Conservation (phyloP, 2,797 vertebrate genomes). For the Parauchenoglanis punctatus region DNA sequence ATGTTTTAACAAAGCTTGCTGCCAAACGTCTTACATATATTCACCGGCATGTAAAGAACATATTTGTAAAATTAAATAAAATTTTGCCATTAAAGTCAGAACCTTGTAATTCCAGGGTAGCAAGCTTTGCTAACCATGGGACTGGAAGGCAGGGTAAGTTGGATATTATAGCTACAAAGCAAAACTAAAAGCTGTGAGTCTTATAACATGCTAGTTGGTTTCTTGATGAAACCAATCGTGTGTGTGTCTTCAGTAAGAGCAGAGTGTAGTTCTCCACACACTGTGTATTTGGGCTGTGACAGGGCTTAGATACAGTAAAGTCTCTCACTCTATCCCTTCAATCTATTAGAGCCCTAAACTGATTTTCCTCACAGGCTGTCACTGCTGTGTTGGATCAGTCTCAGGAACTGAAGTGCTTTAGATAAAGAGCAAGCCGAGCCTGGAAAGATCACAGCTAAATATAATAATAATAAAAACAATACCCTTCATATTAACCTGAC, state of each 20-base stretch:
- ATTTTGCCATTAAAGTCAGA: background rate
- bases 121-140: background rate
- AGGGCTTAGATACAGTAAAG: background rate
- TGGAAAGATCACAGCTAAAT: background rate
- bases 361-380: background rate
- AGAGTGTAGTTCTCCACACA: background rate
- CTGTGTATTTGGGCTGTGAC: background rate
- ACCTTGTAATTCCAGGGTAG: too few species aligned
- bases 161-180: too few species aligned
- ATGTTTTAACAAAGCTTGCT: background rate
- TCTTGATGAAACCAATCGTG: background rate
- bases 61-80: background rate
- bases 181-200: background rate
- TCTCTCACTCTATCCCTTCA: constrained; percentile 3
- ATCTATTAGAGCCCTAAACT: background rate
- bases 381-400: background rate
- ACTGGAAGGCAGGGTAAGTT: background rate
- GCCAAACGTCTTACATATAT: background rate
- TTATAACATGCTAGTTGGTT: background rate
- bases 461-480: background rate
- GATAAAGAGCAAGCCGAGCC: background rate
- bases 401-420: background rate
- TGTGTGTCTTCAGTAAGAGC: constrained; percentile 28
- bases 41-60: background rate
- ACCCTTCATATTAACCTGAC: background rate